Evolutionary conservation across 2,888 invertebrate genomes (phyloP).

Genomic region (Mythimna impura): DNA sequence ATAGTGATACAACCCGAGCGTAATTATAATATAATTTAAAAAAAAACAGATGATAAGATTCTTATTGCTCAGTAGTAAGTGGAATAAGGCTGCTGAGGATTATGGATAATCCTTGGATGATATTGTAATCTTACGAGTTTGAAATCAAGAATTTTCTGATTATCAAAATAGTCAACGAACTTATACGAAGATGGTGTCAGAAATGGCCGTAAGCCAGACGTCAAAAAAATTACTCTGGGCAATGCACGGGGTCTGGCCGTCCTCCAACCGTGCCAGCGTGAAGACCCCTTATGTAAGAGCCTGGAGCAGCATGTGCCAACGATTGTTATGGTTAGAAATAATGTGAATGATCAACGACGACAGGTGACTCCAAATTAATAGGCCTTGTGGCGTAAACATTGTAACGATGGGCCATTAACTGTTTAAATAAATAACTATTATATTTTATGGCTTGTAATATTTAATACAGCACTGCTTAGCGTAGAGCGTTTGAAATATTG

Average conservation of each 20-base stretch:
- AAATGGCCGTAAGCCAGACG: constrained; percentile 81
- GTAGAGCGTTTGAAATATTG: background rate
- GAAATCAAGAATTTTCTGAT: constrained; percentile 17
- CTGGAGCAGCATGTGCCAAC: constrained; percentile 69
- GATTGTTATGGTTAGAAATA: constrained; percentile 61
- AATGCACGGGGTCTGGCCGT: constrained; percentile 77
- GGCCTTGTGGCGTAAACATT: constrained; percentile 38
- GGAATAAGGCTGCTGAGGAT: background rate
- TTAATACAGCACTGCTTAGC: background rate
- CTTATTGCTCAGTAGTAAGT: background rate
- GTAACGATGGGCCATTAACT: constrained; percentile 46
- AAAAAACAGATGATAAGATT: too few species aligned
- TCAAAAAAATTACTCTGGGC: constrained; percentile 77
- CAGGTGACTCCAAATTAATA: constrained; percentile 69
- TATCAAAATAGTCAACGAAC: constrained; percentile 73
- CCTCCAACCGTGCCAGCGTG: constrained; percentile 80
- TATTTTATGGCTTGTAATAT: constrained; percentile 26
- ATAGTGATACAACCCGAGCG: too few species aligned
- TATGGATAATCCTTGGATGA: background rate
- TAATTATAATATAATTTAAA: too few species aligned
- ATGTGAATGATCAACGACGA: constrained; percentile 67
- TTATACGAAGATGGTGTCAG: constrained; percentile 69
- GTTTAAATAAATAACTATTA: constrained; percentile 45
- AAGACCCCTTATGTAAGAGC: constrained; percentile 68
- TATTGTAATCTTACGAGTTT: background rate